Conservation (phyloP, 2,888 invertebrate genomes). For the Xanthorhoe designata region DNA sequence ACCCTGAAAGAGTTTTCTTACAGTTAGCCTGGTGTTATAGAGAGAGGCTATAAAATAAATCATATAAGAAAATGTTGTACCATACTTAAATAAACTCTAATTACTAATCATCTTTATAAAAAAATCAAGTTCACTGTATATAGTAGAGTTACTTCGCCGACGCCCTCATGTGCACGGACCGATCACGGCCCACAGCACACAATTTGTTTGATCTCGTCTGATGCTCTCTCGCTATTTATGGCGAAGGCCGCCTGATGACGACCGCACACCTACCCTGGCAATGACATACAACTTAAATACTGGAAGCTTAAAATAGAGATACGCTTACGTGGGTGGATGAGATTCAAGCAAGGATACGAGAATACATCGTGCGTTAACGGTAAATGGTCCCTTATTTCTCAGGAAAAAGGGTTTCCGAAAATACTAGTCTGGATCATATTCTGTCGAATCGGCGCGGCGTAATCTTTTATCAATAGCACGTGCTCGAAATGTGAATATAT, state of each 20-base stretch:
- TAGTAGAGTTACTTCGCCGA: slow-evolving; percentile 46
- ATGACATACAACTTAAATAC: slow-evolving; percentile 49
- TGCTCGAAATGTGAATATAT: not conserved
- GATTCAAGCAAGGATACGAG: slow-evolving; percentile 15
- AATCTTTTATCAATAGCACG: not conserved
- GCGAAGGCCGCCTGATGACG: slow-evolving; percentile 74
- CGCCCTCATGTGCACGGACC: slow-evolving; percentile 77
- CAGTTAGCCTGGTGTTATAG: too few species aligned
- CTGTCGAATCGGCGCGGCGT: not conserved
- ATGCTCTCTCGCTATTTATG: slow-evolving; percentile 78
- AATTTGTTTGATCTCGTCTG: slow-evolving; percentile 83
- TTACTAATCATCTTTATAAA: too few species aligned
- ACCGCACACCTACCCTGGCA: slow-evolving; percentile 52
- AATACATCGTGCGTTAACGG: slow-evolving; percentile 16
- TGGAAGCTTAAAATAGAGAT: slow-evolving; percentile 31
- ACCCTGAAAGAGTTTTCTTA: too few species aligned
- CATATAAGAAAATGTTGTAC: too few species aligned
- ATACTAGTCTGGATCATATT: slow-evolving; percentile 1
- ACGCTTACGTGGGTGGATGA: slow-evolving; percentile 24
- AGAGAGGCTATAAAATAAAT: too few species aligned
- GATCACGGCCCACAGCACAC: slow-evolving; percentile 79
- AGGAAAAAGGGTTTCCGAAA: slow-evolving; percentile 1
- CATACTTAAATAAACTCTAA: too few species aligned
- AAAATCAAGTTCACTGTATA: slow-evolving; percentile 21
- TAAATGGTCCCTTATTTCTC: slow-evolving; percentile 4